Evolutionary conservation across 2,113 vertebrate species (phyloP), one percentile per base, ranked within the genome.

Genomic region (Vimba vimba): DNA sequence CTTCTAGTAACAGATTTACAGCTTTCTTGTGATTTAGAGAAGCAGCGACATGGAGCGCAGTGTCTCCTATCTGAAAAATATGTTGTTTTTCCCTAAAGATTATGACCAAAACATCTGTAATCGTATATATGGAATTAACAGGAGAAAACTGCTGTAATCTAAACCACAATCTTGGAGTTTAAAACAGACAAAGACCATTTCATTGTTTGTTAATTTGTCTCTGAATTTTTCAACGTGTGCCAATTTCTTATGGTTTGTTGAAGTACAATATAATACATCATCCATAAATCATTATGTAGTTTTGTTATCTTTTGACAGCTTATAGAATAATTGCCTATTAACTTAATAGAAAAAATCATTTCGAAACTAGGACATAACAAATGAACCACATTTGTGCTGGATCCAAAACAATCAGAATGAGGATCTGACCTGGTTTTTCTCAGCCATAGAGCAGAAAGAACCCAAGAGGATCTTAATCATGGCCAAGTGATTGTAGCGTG

Each of bases 391-490:
- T 59, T 50, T 6, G 9, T 36, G 57, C 4, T 77, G 59, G 52
- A 47, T 76, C n/a, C n/a, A 62, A 33, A 84, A 36, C 50, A 62
- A 64, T 68, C 39, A 43, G 21, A 39, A 47, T 23, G 12, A 45
- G 23, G 89, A 92, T 96, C 96, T 95, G 91, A 97, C 97, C 97
- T 97, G 95, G 93, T 98, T 98, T 92, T 94, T 96, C 93, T 96
- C 96, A 88, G 94, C 93, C 90, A 96, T 94, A 89, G 96, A 96
- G 94, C 96, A 97, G 89, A 95, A 95, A 90, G 96, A 95, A 88
- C 92, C 94, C 93, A 97, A 95, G 91, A 98, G 96, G 87, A 97
- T 94, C 90, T 96, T 96, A 88, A 97, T 88, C 92, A 98, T 94
- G 85, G 93, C 93, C 91, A 95, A 92, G 93, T 98, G 96, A 92